A percentile compares a stretch with the other conserved stretches of the same genome.
phyloP scores from a whole-genome alignment of 2,113 vertebrate species.

The Canis aureus region DNA sequence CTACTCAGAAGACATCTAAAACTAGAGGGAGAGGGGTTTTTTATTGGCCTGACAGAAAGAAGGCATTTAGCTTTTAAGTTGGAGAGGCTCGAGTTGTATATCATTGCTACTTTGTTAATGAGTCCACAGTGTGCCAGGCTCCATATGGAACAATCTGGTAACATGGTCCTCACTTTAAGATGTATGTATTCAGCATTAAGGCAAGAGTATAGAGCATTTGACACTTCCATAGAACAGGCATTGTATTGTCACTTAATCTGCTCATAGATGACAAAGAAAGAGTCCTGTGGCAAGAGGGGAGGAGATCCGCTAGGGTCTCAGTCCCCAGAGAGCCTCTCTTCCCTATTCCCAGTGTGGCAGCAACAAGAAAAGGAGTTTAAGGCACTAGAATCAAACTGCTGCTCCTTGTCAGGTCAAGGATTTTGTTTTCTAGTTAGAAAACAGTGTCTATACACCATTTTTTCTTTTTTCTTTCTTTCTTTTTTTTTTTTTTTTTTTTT shows the following conservation, averaged over 20 bases:
- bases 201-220: neutral
- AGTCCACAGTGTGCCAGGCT: neutral
- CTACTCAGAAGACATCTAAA: constrained; percentile 1
- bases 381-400: neutral
- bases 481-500: neutral
- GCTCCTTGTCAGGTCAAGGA: neutral
- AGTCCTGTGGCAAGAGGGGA: neutral
- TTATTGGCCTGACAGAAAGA: neutral
- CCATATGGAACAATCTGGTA: neutral
- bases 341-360: neutral
- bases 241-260: neutral
- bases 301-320: neutral
- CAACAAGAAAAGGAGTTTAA: neutral
- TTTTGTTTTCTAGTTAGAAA: constrained; percentile 72
- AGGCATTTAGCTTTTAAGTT: neutral
- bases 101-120: neutral
- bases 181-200: neutral
- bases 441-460: neutral
- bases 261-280: neutral
- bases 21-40: neutral
- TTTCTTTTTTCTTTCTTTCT: neutral
- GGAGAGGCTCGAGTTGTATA: neutral
- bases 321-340: neutral
- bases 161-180: neutral
- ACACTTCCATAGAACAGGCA: neutral